Evolutionary conservation across 1,140 invertebrate species (phyloP), one percentile per base, ranked within the genome.

Genomic region (Hesperophylax magnus): DNA sequence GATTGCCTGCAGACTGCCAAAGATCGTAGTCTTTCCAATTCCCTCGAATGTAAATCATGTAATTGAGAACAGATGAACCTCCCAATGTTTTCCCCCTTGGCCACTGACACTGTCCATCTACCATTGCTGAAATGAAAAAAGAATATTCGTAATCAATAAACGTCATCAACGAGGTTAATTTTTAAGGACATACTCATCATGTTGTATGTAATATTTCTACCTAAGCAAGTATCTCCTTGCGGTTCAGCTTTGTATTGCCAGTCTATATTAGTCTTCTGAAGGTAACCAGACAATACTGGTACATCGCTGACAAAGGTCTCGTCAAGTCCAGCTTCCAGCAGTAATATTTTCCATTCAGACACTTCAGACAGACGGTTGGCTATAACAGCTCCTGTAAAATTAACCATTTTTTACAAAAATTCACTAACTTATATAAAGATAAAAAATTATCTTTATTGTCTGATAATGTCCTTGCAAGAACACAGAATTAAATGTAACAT

Each of bases 21-120:
- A 94, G 89, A 86, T 99, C 96, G 86, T 97, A 99, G 86, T 99
- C 98, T 52, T 92, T 89, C 82, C 89, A 91, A 88, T 94, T 92
- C 65, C 95, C 98, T 81, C 97, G 89, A 0, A 98, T 96, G 86
- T 99, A 99, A 0, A 98, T 92, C 98, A 99, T 98, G 85, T 98
- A 98, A 86, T 99, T 99, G 0, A 99, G 90, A 0, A 97, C 96
- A 61, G 95, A 96, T 0, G 96, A 97, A 0, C 98, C 98, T 2
- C 97, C 98, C 0, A 97, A 88, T 0, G 96, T 94, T 86, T 96
- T 96, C 11, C 95, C 96, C 54, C 95, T 87, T 0, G 96, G 95
- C 95, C 95, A 97, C 85, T 95, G 96, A 86, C 95, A 97, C 53
- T 94, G 91, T 61, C 93, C 92, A 61, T 93, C 93, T 83, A 94